Conservation (phyloP, 2,113 vertebrate genomes). For the Carassius carassius region DNA sequence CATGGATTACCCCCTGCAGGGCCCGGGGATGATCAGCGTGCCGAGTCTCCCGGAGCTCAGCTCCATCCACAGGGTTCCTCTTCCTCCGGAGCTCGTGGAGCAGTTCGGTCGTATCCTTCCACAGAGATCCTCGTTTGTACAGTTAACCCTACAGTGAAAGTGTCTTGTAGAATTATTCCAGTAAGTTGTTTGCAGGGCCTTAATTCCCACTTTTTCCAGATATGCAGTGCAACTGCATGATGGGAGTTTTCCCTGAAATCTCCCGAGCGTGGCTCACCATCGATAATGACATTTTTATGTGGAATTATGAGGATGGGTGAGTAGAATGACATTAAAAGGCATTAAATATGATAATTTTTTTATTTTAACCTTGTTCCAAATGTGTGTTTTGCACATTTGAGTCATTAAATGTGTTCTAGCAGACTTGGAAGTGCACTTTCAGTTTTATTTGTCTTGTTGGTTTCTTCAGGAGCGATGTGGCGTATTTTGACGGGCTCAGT, state of each 20-base stretch:
- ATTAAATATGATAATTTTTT: too few relatives aligned
- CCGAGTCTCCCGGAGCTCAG: conserved; percentile 93
- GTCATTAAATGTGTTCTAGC: too few relatives aligned
- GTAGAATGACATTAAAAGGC: too few relatives aligned
- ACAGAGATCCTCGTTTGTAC: background rate
- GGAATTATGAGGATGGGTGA: conserved; percentile 98
- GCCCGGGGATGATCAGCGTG: conserved; percentile 85
- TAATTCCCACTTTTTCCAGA: conserved; percentile 86
- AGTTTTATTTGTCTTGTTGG: background rate
- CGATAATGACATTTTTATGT: conserved; percentile 97
- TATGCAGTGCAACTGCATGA: conserved; percentile 99
- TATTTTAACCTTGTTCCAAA: too few relatives aligned
- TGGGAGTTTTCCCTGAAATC: conserved; percentile 97
- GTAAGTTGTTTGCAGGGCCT: conserved; percentile 52
- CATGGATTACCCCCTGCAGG: conserved; percentile 98
- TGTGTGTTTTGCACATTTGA: too few relatives aligned
- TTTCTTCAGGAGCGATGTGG: conserved; percentile 86
- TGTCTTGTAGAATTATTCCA: background rate
- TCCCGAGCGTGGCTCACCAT: conserved; percentile 95
- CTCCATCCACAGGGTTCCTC: conserved; percentile 86
- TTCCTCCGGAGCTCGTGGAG: conserved; percentile 94
- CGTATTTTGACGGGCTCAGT: conserved; percentile 96
- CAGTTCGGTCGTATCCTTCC: conserved; percentile 97
- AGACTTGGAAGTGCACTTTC: too few relatives aligned
- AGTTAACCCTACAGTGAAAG: too few relatives aligned